Evolutionary conservation across 2,113 vertebrate species (phyloP), one percentile per base, ranked within the genome.

Genomic region (Pterocles orientalis): DNA sequence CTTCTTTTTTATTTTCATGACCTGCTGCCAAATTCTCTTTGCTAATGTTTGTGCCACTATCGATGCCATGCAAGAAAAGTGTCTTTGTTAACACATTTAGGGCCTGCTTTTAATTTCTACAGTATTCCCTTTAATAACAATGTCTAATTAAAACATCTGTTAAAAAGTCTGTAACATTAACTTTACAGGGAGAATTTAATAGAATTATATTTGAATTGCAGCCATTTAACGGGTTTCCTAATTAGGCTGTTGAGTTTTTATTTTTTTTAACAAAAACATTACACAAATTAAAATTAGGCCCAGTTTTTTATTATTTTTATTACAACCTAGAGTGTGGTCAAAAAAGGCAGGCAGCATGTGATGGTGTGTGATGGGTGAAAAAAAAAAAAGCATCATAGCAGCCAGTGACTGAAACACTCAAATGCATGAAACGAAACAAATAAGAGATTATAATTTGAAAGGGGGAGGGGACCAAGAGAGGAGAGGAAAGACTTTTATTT

Each of bases 141-240:
- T 98, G 98, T 97, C 98, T 98, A 98, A 98, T 98, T 98, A 98
- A 98, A 98, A 98, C 98, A 98, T 98, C 98, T 98, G 98, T 98
- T 98, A 98, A 98, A 98, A 98, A 98, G 98, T 98, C 98, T 98
- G 98, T 98, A 98, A 98, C 98, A 98, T 98, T 98, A 98, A 98
- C 98, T 98, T 98, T 98, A 98, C 97, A 98, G 98, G 97, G 98
- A 98, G 98, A 98, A 98, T 98, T 98, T 98, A 98, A 98, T 98
- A 98, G 98, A 98, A 98, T 98, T 98, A 98, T 98, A 98, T 98
- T 98, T 98, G 97, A 98, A 98, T 98, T 98, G 98, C 98, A 97
- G 96, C 97, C 98, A 97, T 98, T 98, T 98, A 98, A 98, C 61
- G 92, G 97, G 94, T 96, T 98, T 98, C 98, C 97, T 98, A 98